Evolutionary conservation across 2,888 invertebrate genomes (phyloP).

Genomic region (Agelastica alni): DNA sequence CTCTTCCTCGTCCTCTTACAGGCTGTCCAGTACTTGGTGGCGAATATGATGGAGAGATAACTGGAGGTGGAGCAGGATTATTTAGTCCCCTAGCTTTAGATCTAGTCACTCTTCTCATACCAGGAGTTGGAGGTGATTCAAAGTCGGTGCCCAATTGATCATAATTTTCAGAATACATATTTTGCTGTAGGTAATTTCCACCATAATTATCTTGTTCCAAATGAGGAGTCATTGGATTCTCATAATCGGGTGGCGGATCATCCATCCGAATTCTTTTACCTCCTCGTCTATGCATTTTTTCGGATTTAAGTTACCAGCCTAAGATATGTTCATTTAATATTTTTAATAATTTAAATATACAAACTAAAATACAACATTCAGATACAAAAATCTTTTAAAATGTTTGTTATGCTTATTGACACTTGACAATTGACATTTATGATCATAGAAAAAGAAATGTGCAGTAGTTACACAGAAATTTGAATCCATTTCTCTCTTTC

Average conservation of each 20-base stretch:
- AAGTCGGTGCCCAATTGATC: conserved; percentile 55
- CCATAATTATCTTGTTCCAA: conserved; percentile 60
- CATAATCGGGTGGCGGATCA: conserved; percentile 87
- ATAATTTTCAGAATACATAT: conserved; percentile 47
- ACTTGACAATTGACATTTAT: too few species aligned
- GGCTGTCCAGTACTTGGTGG: conserved; percentile 50
- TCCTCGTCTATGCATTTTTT: conserved; percentile 81
- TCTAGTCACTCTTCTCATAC: conserved; percentile 68
- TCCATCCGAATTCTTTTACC: conserved; percentile 93
- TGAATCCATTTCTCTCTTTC: too few species aligned
- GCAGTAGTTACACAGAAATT: too few species aligned
- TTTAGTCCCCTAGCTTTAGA: conserved; percentile 56
- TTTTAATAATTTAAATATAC: too few species aligned
- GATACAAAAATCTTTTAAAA: too few species aligned
- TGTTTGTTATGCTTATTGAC: too few species aligned
- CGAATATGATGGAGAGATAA: conserved; percentile 55
- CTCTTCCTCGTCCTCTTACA: conserved; percentile 56
- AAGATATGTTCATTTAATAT: too few species aligned
- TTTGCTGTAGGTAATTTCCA: conserved; percentile 50
- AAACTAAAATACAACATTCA: too few species aligned
- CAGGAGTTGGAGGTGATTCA: conserved; percentile 63
- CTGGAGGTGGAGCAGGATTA: conserved; percentile 39
- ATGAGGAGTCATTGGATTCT: conserved; percentile 67
- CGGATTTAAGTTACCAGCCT: too few species aligned
- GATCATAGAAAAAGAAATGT: too few species aligned